Conservation (phyloP, 2,888 invertebrate species). For the Omphaloscelis lunosa region DNA sequence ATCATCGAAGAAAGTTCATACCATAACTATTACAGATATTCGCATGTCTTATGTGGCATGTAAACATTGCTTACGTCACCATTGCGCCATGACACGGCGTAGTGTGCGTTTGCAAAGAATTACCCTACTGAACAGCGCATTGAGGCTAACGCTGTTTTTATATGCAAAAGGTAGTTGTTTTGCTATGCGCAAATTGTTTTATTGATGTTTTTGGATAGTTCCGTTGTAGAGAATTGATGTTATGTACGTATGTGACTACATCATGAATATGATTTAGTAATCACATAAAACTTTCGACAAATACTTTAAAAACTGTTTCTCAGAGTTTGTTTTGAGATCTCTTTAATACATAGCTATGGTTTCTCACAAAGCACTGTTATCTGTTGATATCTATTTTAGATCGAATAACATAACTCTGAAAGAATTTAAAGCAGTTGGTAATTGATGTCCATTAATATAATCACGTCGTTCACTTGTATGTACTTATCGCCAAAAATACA, state of each 20-base stretch:
- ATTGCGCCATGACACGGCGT: slow-evolving; percentile 16
- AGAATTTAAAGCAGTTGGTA: not conserved
- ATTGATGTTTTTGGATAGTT: slow-evolving; percentile 4
- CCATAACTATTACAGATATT: slow-evolving; percentile 7
- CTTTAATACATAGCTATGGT: not conserved
- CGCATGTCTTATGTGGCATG: not conserved
- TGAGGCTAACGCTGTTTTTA: slow-evolving; percentile 30
- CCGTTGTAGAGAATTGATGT: not conserved
- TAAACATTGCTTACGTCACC: slow-evolving; percentile 34
- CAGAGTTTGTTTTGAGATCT: not conserved
- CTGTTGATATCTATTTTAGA: not conserved
- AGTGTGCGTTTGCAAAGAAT: slow-evolving; percentile 24
- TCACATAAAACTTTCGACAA: not conserved
- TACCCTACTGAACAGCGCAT: slow-evolving; percentile 38
- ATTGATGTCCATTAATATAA: not conserved
- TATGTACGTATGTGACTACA: not conserved
- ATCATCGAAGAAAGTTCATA: not conserved
- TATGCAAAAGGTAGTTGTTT: slow-evolving; percentile 38
- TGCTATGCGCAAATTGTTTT: slow-evolving; percentile 30
- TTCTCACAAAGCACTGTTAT: not conserved
- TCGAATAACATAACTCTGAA: not conserved
- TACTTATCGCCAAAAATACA: not conserved
- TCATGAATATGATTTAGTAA: not conserved
- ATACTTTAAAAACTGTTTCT: not conserved
- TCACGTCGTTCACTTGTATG: not conserved